Evolutionary conservation across 2,888 invertebrate species (phyloP), one percentile per base, ranked within the genome.

Genomic region (Meganola albula): DNA sequence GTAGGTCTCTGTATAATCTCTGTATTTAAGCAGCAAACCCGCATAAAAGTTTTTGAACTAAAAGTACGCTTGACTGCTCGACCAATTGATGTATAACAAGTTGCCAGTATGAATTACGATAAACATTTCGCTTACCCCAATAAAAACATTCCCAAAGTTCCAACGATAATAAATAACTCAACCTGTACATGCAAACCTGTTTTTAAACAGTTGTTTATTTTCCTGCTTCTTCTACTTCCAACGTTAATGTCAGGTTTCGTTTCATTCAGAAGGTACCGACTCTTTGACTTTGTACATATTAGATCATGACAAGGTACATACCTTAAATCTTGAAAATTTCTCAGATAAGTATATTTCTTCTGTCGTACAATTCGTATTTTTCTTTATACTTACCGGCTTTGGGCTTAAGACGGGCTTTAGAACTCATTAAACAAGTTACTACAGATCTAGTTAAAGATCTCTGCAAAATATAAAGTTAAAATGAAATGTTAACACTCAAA

Each of bases 11-110:
- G 10, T 20, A 10, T 22, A 33, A 40, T 25, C 28, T 31, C 35
- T 12, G n/a, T 14, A 21, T 11, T 9, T 23, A 24, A 10, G 41
- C 12, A 36, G 24, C 27, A 21, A 40, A 31, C 58, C 58, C 59
- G 59, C 55, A 59, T 59, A 45, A 48, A 58, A 55, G 43, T 53
- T 57, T 27, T 24, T 6, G 10, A 48, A 43, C 44, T 38, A 37
- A 44, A 53, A 49, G 21, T 48, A 46, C 23, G 43, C 27, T 34
- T 39, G 28, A 45, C 34, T 53, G 44, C 37, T 37, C 31, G 43
- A 40, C 37, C 41, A 43, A 48, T 48, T 51, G 47, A 52, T 42
- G 41, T 31, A 22, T 27, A 34, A 16, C 16, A n/a, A 6, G 23
- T 18, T 25, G 8, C 24, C 10, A 34, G 25, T 44, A 40, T 31